Base-by-base conservation (phyloP, 2,797 vertebrate species). In the Lacerta bilineata region DNA sequence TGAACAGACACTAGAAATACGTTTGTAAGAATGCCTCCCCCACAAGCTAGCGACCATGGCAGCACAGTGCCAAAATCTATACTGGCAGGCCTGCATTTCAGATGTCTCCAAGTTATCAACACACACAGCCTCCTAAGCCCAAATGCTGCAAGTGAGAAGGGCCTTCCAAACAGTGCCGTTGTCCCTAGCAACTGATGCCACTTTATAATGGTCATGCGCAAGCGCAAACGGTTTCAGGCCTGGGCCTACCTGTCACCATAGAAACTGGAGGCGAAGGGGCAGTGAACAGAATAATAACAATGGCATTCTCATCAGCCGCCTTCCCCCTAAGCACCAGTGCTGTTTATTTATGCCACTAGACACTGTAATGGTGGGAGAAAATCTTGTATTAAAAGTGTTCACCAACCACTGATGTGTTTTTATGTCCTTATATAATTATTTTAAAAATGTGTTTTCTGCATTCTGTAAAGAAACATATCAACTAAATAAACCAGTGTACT, bases 351-450 rank as follows among this genome's bases (percentile, higher is more conserved):
- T 96, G 96, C 95, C 93, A 91, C 93, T 95, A 96, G 94, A 96
- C 96, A 96, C 96, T 95, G 95, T 96, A 96, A 95, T 93, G 96
- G 93, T 94, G 95, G 95, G 94, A 95, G 93, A 93, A 93, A 95
- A 93, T 96, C 95, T 96, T 96, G 95, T 96, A 96, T 96, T 96
- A 95, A 96, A 96, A 95, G 94, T 97, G 95, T 96, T 97, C 96
- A 97, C 96, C 96, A 96, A 96, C 95, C 93, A 95, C 93, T 95
- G 94, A 93, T n/a, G 91, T 95, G 93, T 95, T 95, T 95, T 95
- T 92, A 93, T 95, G 95, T 95, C 92, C 90, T 94, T 95, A 93
- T 95, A 74, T 95, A 76, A 95, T 96, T 93, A 95, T 95, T 96
- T 96, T 95, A 91, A 89, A 87, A 94, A 95, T 95, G 95, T 96